Base-by-base conservation (phyloP, 2,113 vertebrate genomes). In the Ptyas mucosa region DNA sequence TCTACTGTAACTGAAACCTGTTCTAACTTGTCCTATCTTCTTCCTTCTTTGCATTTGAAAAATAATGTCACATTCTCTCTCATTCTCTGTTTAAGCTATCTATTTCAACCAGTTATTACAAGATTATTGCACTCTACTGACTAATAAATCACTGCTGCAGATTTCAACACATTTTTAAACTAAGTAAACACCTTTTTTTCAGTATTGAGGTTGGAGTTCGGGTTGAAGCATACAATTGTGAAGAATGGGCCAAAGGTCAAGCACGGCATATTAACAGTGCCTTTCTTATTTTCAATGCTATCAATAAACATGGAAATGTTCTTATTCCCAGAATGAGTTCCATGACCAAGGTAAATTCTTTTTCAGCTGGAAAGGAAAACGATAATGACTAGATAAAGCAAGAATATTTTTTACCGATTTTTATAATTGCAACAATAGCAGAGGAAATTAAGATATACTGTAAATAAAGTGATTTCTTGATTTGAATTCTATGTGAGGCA, bases 221-320 rank as follows among this genome's bases (percentile, higher is more conserved):
- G 0, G 97, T 98, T n/a, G 98, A 98, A 94, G 98, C 98, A 81
- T 98, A 97, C 87, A 96, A 97, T 96, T 98, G 97, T 93, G 96
- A 96, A 93, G 97, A 98, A 94, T 98, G 98, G 98, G 97, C 96
- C 1, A 91, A 95, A 91, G 95, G 97, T 81, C 95, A 26, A 58
- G 95, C 97, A 8, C 95, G 97, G 2, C 98, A 98, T 93, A 98
- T 98, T 91, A 98, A 98, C 95, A 98, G 98, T 0, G 98, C 98
- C 0, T 98, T 98, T 91, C 97, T 98, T 91, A 97, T 98, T 94
- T 98, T 98, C 29, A 96, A 93, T 8, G 90, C 96, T 58, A 29
- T 97, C 49, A 29, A 96, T 89, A 95, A 96, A 26, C 92, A 94
- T 89, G 96, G 96, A 86, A 92, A 97, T 24, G 91, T 89, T 29